phyloP scores from a whole-genome alignment of 2,797 vertebrate species.

The Clarias laeviceps region DNA sequence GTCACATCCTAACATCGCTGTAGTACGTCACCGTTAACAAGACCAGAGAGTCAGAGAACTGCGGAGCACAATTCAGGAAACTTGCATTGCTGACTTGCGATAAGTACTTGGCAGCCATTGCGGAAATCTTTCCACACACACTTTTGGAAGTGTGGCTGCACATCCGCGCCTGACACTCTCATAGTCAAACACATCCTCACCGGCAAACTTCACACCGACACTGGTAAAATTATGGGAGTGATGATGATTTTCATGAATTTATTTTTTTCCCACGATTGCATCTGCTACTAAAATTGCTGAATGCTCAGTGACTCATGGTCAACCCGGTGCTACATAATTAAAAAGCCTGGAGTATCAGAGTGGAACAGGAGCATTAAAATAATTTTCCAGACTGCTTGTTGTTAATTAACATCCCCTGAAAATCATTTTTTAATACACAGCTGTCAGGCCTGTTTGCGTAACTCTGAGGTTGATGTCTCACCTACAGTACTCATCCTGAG shows the following conservation, averaged over 20 bases:
- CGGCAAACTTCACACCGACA: conserved; percentile 32
- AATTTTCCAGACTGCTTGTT: conserved; percentile 28
- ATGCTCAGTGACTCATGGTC: conserved; percentile 38
- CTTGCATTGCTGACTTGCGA: neutral
- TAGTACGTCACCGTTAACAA: conserved; percentile 12
- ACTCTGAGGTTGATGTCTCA: conserved; percentile 14
- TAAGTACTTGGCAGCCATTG: conserved; percentile 3
- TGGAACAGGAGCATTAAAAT: conserved; percentile 36
- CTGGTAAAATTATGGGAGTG: conserved; percentile 36
- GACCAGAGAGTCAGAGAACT: neutral
- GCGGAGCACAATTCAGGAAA: neutral
- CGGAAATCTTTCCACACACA: neutral
- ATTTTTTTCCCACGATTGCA: conserved; percentile 12
- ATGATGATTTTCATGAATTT: neutral
- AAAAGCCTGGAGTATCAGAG: conserved; percentile 28
- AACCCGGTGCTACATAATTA: conserved; percentile 48
- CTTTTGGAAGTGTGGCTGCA: neutral
- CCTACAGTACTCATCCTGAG: neutral
- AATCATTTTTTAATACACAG: conserved; percentile 15
- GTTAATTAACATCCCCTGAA: conserved; percentile 25
- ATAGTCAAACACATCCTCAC: conserved; percentile 13
- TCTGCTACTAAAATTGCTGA: conserved; percentile 38
- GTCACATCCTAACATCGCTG: conserved; percentile 37
- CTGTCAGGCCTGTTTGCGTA: conserved; percentile 9
- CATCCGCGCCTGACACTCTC: neutral